Conservation (phyloP, 2,888 invertebrate genomes). For the Hemicrepidius hirtus region DNA sequence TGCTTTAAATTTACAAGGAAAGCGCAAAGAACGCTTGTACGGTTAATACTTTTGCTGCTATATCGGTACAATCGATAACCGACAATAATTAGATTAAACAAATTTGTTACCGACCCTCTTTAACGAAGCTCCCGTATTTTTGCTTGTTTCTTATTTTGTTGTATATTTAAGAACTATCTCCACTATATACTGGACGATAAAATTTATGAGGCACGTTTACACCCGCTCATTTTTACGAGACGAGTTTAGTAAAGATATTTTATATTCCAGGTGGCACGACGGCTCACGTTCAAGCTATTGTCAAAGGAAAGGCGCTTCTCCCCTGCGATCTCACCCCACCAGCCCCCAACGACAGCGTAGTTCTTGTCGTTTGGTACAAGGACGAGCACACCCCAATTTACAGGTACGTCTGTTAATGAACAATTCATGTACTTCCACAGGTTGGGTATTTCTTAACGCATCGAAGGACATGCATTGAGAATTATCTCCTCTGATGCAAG, state of each 20-base stretch:
- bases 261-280: conserved; percentile 68
- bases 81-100: conserved; percentile 16
- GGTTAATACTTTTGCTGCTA: not conserved
- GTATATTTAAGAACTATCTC: conserved; percentile 18
- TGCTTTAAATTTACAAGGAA: not conserved
- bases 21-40: not conserved
- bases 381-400: conserved; percentile 90
- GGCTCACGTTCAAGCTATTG: conserved; percentile 80
- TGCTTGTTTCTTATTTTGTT: conserved; percentile 15
- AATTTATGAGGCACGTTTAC: conserved; percentile 34
- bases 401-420: conserved; percentile 76
- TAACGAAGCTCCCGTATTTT: not conserved
- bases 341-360: conserved; percentile 84
- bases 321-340: conserved; percentile 91
- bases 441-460: conserved; percentile 6
- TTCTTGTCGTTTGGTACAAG: conserved; percentile 94
- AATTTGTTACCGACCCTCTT: conserved; percentile 5
- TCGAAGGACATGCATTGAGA: not conserved
- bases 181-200: conserved; percentile 28
- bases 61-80: not conserved
- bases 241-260: conserved; percentile 53
- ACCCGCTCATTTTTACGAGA: conserved; percentile 36
- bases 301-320: conserved; percentile 86
- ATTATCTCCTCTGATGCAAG: not conserved
- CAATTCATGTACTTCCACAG: conserved; percentile 19